Conservation (phyloP, 2,888 invertebrate species). For the Campaea margaritaria region DNA sequence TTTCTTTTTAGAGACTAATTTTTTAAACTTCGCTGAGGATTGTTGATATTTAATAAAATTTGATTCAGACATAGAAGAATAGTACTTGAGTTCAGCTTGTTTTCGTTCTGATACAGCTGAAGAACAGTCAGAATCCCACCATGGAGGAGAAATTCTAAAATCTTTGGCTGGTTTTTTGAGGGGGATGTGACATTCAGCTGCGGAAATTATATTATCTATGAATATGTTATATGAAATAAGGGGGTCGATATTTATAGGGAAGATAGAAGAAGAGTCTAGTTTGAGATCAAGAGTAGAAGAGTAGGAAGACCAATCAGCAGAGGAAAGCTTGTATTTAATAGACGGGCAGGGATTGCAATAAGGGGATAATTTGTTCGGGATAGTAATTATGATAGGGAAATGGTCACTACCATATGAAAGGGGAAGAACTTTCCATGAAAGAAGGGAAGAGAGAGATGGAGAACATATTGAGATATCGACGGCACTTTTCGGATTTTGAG, state of each 20-base stretch:
- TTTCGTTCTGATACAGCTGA: not conserved
- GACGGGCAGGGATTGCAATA: not conserved
- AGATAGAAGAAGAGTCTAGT: not conserved
- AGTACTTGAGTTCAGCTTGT: conserved; percentile 12
- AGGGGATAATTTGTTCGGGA: conserved; percentile 4
- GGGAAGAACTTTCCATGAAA: conserved; percentile 26
- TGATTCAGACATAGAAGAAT: not conserved
- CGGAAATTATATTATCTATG: not conserved
- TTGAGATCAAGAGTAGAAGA: conserved; percentile 6
- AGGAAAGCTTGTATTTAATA: conserved; percentile 28
- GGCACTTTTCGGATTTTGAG: conserved; percentile 32
- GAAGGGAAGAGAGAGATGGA: not conserved
- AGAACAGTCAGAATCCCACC: conserved; percentile 30
- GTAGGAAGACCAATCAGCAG: conserved; percentile 22
- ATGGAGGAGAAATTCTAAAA: conserved; percentile 15
- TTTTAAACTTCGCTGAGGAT: conserved; percentile 7
- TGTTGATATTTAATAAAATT: conserved; percentile 13
- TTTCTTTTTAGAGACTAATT: conserved; percentile 14
- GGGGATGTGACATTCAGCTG: conserved; percentile 12
- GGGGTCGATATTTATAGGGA: not conserved
- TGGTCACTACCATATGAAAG: conserved; percentile 38
- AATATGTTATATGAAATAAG: not conserved
- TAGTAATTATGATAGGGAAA: conserved; percentile 32
- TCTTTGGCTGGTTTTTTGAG: conserved; percentile 17
- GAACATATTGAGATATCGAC: conserved; percentile 42